Conservation (phyloP, 2,113 vertebrate genomes). For the Macaca nemestrina region DNA sequence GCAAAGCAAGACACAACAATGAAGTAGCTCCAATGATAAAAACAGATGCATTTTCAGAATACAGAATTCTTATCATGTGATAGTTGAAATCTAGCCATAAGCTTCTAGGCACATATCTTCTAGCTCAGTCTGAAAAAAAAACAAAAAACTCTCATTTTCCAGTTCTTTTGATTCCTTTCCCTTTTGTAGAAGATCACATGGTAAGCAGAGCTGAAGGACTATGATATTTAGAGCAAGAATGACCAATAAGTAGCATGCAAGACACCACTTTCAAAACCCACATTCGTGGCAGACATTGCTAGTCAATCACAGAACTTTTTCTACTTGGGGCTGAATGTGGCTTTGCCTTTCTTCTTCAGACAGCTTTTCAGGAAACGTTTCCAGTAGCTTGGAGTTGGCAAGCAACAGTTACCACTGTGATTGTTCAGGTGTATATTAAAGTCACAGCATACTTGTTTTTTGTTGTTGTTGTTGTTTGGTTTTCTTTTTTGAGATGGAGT, state of each 20-base stretch:
- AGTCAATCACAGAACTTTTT: neutral
- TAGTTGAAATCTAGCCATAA: neutral
- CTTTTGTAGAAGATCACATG: neutral
- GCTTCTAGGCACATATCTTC: neutral
- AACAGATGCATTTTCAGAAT: neutral
- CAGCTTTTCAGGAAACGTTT: neutral
- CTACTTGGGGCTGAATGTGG: neutral
- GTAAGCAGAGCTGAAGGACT: neutral
- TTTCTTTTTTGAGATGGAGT: too few relatives aligned
- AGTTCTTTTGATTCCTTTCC: neutral
- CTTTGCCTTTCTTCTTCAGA: neutral
- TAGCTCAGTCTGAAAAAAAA: neutral
- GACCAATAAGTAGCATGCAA: fast-evolving
- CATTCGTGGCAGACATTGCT: neutral
- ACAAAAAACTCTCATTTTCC: neutral
- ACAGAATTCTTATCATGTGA: neutral
- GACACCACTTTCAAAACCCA: neutral
- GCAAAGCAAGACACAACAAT: neutral
- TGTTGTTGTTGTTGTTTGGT: too few relatives aligned
- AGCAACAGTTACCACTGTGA: fast-evolving
- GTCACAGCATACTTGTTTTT: neutral
- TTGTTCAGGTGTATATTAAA: neutral
- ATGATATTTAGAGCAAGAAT: neutral
- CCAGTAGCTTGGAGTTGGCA: neutral
- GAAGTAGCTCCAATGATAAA: neutral